A percentile compares a stretch with the other conserved stretches of the same genome.
Evolutionary conservation across 30 jellyfish, hydroid and myxozoan genomes (phyloP).

Genomic region (Haliclystus octoradiatus): DNA sequence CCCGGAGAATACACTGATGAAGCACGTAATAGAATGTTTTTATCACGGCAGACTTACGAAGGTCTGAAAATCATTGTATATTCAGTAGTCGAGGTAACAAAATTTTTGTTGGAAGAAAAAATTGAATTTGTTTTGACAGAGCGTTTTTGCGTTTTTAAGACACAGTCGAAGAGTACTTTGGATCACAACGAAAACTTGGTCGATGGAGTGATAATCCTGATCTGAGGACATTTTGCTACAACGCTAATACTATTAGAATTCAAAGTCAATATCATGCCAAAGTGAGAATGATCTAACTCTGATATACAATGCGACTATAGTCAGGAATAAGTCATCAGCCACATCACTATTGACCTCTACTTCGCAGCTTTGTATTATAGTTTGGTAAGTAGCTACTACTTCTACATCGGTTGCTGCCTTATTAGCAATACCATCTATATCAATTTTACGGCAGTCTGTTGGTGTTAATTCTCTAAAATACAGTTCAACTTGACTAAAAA

Average conservation of each 20-base stretch:
- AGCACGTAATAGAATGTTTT: constrained; percentile 28
- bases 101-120: constrained; percentile 16
- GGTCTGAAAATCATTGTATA: constrained; percentile 19
- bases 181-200: constrained; percentile 17
- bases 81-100: constrained; percentile 27
- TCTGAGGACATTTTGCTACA: background rate
- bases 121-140: constrained; percentile 18
- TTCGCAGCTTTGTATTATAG: too few relatives aligned
- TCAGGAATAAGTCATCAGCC: too few relatives aligned
- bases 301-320: too few relatives aligned
- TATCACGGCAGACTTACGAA: constrained; percentile 45
- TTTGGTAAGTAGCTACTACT: too few relatives aligned
- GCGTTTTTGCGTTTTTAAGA: constrained; percentile 30
- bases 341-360: too few relatives aligned
- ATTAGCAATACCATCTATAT: background rate
- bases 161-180: constrained; percentile 30
- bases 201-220: constrained; percentile 36
- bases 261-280: constrained; percentile 8
- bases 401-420: background rate
- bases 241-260: background rate
- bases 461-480: background rate
- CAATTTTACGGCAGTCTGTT: background rate
- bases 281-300: too few relatives aligned
- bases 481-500: background rate
- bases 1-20: background rate